These are phyloP conservation scores for Myiotriccus ornatus DNA, from an alignment of 2,797 vertebrate species.

Conservation along the genomic window DNA sequence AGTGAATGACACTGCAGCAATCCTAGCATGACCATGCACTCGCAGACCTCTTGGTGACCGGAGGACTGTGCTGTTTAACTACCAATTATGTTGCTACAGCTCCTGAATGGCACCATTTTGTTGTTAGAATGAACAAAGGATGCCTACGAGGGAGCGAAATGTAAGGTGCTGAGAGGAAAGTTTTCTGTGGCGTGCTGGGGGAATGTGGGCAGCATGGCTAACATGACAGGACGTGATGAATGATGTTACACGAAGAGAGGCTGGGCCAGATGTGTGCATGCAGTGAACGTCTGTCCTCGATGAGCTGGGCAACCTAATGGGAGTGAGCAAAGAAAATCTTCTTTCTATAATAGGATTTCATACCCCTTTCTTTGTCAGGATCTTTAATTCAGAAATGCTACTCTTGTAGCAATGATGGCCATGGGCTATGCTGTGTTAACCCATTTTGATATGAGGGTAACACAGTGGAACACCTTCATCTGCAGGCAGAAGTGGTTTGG, in stretches of 20 bases:
- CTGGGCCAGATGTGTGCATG: constrained; percentile 47
- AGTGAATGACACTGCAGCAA: neutral
- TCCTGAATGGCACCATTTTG: constrained; percentile 38
- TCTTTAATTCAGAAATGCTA: neutral
- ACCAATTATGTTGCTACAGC: neutral
- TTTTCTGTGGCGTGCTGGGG: constrained; percentile 31
- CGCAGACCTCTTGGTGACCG: neutral
- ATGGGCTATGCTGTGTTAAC: neutral
- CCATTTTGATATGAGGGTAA: neutral
- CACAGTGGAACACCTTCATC: neutral
- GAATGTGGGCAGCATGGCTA: neutral
- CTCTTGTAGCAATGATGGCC: neutral
- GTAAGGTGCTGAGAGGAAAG: constrained; percentile 66
- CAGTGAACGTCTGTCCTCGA: constrained; percentile 9
- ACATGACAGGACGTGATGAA: constrained; percentile 29
- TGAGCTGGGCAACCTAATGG: neutral
- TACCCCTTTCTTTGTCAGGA: neutral
- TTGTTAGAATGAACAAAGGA: constrained; percentile 25
- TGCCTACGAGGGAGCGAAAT: constrained; percentile 9
- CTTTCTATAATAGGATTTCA: neutral
- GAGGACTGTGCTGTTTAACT: neutral
- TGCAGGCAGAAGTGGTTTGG: neutral
- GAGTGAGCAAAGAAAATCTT: neutral
- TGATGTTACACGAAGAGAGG: constrained; percentile 5
- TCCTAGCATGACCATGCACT: neutral